Percentiles rank a stretch among this genome's conserved stretches.
Evolutionary conservation across 2,888 invertebrate species (phyloP).

Genomic region (Sphecodes monilicornis): DNA sequence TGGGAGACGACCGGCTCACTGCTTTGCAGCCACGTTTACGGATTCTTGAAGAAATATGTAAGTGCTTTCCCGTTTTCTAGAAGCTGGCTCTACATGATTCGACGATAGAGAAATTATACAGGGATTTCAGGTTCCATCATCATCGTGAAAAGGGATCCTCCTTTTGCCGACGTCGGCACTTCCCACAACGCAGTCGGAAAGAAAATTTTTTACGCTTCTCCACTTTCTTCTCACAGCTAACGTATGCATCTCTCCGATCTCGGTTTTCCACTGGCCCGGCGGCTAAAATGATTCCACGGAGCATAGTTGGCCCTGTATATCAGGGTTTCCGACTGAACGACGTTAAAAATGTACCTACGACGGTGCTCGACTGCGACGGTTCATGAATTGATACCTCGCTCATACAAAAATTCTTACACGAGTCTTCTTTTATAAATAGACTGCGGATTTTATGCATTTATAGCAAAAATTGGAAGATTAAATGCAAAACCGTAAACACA

Average conservation of each 20-base stretch:
- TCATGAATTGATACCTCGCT: too few relatives aligned
- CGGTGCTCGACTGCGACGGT: not conserved
- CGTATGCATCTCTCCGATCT: constrained; percentile 36
- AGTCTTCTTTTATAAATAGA: not conserved
- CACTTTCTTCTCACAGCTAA: constrained; percentile 15
- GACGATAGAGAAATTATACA: not conserved
- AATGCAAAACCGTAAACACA: too few relatives aligned
- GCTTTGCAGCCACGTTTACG: not conserved
- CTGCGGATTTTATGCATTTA: too few relatives aligned
- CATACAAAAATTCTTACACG: not conserved
- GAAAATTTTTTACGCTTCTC: not conserved
- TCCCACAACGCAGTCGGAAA: constrained; percentile 26
- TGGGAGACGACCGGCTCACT: too few relatives aligned
- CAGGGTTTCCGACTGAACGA: constrained; percentile 41
- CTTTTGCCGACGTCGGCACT: not conserved
- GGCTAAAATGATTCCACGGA: too few relatives aligned
- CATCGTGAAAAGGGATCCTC: not conserved
- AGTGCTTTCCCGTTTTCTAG: too few relatives aligned
- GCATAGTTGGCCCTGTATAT: not conserved
- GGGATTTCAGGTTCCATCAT: not conserved
- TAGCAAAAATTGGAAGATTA: too few relatives aligned
- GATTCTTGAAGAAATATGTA: not conserved
- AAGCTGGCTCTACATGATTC: too few relatives aligned
- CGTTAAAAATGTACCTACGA: constrained; percentile 1
- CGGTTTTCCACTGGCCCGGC: constrained; percentile 15